Conservation (phyloP, 2,113 vertebrate genomes). For the Pterocles gutturalis region DNA sequence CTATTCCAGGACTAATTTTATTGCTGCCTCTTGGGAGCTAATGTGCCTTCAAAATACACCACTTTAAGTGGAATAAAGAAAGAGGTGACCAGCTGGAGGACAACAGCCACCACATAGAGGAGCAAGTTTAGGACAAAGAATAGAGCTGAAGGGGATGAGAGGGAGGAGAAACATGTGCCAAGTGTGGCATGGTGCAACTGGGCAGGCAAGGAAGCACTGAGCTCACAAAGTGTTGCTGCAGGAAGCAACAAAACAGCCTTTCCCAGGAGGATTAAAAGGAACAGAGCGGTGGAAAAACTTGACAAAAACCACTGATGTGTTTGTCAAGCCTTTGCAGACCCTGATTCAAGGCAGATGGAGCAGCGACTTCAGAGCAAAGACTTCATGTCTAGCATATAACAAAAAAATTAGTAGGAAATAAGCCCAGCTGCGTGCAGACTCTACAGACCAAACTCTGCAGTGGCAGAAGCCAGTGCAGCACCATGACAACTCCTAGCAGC, state of each 20-base stretch:
- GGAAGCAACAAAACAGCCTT: not conserved
- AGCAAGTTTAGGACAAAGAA: not conserved
- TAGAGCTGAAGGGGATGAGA: not conserved
- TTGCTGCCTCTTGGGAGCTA: not conserved
- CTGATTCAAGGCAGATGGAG: not conserved
- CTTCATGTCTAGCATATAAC: not conserved
- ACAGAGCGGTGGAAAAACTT: not conserved
- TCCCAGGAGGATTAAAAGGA: not conserved
- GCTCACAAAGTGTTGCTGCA: not conserved
- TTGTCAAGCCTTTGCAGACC: not conserved
- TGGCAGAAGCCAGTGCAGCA: not conserved
- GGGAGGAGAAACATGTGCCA: not conserved
- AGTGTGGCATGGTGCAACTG: not conserved
- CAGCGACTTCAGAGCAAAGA: not conserved
- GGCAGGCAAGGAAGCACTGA: not conserved
- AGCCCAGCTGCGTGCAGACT: not conserved
- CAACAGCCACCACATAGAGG: not conserved
- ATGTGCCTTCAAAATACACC: not conserved
- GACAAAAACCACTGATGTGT: not conserved
- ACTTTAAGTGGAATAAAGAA: not conserved
- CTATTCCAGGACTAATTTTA: not conserved
- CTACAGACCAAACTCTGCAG: not conserved
- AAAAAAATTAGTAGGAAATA: constrained; percentile 1
- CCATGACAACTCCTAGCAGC: not conserved
- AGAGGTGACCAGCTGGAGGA: not conserved